Base-by-base conservation (phyloP, 2,797 vertebrate species). In the Cygnus olor region DNA sequence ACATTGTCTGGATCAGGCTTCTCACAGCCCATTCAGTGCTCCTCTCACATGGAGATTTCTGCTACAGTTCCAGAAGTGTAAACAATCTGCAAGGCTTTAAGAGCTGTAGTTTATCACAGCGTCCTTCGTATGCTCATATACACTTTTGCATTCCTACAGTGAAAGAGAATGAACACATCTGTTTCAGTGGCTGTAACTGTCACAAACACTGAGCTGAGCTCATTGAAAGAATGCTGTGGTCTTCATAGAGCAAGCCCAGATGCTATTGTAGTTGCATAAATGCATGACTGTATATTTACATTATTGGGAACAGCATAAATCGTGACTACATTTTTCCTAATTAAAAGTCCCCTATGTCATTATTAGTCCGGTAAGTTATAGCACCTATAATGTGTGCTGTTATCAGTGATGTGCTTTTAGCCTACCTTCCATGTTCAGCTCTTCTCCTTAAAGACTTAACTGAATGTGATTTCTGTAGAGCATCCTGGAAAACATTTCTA, bases 91-190 rank as follows among this genome's bases (percentile, higher is more conserved):
- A 60, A 21, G 18, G 14, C 47, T 88, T 85, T 85, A 91, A 86
- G 83, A 61, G 70, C 57, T 89, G 47, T 34, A 56, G 34, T 88
- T 95, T 93, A 81, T 84, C 63, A 76, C 54, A 79, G 34, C 47
- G 82, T 88, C 27, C 36, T 93, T 86, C 27, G 8, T 77, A 74
- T 16, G 36, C 30, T 32, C 27, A 36, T 68, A 34, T 17, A 66
- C 4, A 9, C 32, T 94, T 95, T 86, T 86, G 34, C 64, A 90
- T 94, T 91, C 19, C 49, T 80, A 3, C 40, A 24, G 65, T 91
- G 30, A 68, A 93, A 71, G 60, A 82, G n/a, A 30, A 70, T 81
- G 89, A 88, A 28, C 40, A 42, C 76, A 92, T 93, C 90, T 89
- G 86, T 70, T 90, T 72, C 84, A 83, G 56, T 68, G 69, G 69